Percentiles rank a stretch among this genome's conserved stretches.
Conservation (phyloP, 2,113 vertebrate species). For the Isichthys henryi region DNA sequence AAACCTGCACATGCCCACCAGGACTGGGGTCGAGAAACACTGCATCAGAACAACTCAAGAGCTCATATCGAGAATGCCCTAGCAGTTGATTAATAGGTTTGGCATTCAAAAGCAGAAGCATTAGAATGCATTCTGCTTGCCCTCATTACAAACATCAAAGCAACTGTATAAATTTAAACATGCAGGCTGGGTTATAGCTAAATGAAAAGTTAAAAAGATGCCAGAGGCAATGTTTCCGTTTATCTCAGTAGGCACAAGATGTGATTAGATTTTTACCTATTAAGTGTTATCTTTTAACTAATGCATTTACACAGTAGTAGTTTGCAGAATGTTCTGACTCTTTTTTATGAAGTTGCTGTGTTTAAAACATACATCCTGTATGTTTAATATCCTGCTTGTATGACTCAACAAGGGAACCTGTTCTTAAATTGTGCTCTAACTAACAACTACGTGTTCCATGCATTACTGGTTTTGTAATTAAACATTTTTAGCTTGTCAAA, state of each 20-base stretch:
- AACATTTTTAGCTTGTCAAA: neutral
- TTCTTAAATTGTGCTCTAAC: neutral
- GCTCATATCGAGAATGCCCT: neutral
- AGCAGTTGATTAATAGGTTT: neutral
- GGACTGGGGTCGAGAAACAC: neutral
- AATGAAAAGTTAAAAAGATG: neutral
- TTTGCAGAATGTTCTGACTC: neutral
- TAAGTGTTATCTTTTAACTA: neutral
- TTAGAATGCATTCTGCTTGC: neutral
- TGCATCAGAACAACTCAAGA: neutral
- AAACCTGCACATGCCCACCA: neutral
- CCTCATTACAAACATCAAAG: neutral
- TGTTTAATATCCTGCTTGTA: neutral
- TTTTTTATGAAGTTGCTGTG: neutral
- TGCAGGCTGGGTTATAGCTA: neutral
- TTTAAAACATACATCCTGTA: neutral
- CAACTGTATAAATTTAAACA: neutral
- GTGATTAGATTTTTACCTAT: neutral
- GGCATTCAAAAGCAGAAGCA: neutral
- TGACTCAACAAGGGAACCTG: neutral
- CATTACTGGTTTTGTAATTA: neutral
- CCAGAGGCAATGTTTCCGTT: neutral
- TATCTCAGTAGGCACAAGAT: neutral
- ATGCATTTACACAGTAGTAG: neutral
- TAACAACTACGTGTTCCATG: neutral